Percentiles rank a stretch among this genome's conserved stretches.
Conservation (phyloP, 2,888 invertebrate species). For the Cryptops parisi region DNA sequence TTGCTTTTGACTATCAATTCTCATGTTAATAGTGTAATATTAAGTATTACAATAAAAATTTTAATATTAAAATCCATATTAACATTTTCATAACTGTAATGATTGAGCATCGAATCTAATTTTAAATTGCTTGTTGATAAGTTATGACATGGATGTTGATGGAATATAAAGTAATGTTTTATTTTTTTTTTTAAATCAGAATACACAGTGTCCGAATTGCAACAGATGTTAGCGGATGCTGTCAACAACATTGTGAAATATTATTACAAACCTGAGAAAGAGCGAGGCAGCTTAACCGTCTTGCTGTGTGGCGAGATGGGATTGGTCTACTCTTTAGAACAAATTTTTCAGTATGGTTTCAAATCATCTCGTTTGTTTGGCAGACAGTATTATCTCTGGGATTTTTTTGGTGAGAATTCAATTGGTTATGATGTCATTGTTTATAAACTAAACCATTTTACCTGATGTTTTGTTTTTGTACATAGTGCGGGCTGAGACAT, state of each 20-base stretch:
- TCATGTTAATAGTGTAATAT: too few relatives aligned
- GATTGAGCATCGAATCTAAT: too few relatives aligned
- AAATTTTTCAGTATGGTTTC: slow-evolving; percentile 90
- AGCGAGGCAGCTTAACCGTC: slow-evolving; percentile 54
- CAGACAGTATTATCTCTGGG: slow-evolving; percentile 93
- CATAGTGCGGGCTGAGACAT: slow-evolving; percentile 42
- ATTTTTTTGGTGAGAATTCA: slow-evolving; percentile 70
- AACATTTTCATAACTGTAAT: too few relatives aligned
- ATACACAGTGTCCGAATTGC: slow-evolving; percentile 47
- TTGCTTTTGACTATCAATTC: too few relatives aligned
- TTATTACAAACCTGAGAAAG: slow-evolving; percentile 76
- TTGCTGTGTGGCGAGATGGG: slow-evolving; percentile 91
- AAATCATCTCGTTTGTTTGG: slow-evolving; percentile 85
- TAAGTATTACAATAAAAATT: too few relatives aligned
- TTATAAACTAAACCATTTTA: too few relatives aligned
- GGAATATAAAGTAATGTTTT: slow-evolving; percentile 11
- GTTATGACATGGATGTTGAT: too few relatives aligned
- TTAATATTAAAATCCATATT: too few relatives aligned
- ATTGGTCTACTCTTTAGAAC: slow-evolving; percentile 80
- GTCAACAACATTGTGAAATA: slow-evolving; percentile 95
- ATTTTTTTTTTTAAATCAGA: slow-evolving; percentile 23
- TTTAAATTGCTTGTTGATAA: too few relatives aligned
- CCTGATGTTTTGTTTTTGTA: too few relatives aligned
- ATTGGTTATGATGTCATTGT: too few relatives aligned
- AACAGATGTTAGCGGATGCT: slow-evolving; percentile 68